Base-by-base conservation (phyloP, 1,140 invertebrate genomes). In the Aphis gossypii region DNA sequence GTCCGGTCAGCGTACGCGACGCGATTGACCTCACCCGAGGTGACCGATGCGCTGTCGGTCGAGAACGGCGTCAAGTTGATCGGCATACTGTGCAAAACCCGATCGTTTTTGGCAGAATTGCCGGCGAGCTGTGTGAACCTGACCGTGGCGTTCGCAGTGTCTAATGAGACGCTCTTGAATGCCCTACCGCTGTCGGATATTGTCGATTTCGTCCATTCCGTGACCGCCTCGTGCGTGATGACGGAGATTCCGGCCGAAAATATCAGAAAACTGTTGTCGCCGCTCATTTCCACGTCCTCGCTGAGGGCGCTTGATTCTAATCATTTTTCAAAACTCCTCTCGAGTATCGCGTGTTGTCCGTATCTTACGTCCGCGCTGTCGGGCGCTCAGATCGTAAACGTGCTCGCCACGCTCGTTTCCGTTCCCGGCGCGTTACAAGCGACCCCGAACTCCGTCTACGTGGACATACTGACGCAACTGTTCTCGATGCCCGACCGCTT, bases 391-490 rank as follows among this genome's bases (percentile, higher is more conserved):
- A 9, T 88, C 1, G 2, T 23, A 35, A 88, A 35, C 51, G 35
- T 88, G 38, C 20, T 88, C n/a, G 21, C 6, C 0, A 20, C 20
- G 5, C 20, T 88, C 5, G 54, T 21, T 14, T 54, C n/a, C 20
- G 20, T n/a, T n/a, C 18, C 87, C 14, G 7, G 48, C 20, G 21
- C 20, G 6, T 88, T 88, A 48, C 30, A 54, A 21, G n/a, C 9
- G 38, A 54, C 8, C 0, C 7, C 87, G 0, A 88, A 2, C 48
- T 9, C 9, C 0, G n/a, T 54, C 11, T 48, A 25, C n/a, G 1
- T 38, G 1, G 8, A 54, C 35, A 54, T 88, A 38, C 8, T 88
- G 7, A 88, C 87, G 9, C 87, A 88, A 20, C 9, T 88, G 4
- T 54, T 88, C 2, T 54, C 48, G 2, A 51, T 48, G 7, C 87